Conservation (phyloP, 2,797 vertebrate species). For the Gymnodraco acuticeps region DNA sequence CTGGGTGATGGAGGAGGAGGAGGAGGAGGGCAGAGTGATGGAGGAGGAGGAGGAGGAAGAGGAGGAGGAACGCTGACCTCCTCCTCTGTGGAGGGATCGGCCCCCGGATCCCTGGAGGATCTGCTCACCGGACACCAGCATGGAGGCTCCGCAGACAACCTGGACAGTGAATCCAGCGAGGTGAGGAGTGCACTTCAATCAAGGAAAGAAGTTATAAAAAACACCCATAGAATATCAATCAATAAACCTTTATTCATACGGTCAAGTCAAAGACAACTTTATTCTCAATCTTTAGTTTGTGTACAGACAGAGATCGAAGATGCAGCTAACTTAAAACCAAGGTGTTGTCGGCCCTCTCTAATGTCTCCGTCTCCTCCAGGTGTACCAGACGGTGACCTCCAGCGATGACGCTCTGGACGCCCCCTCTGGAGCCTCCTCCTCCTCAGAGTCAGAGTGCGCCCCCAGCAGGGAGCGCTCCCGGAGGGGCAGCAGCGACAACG, state of each 20-base stretch:
- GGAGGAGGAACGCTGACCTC: slow-evolving; percentile 90
- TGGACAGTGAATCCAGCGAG: slow-evolving; percentile 97
- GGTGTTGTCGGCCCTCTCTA: no score
- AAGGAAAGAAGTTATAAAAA: no score
- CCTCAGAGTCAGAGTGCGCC: slow-evolving; percentile 92
- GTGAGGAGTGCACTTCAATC: no score
- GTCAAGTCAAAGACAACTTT: no score
- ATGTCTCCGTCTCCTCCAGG: slow-evolving; percentile 32
- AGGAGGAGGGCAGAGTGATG: slow-evolving; percentile 86
- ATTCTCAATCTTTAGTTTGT: no score
- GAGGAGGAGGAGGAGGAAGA: slow-evolving; percentile 86
- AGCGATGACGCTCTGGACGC: slow-evolving; percentile 96
- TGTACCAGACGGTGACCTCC: slow-evolving; percentile 95
- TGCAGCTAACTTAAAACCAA: no score
- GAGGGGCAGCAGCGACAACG: slow-evolving; percentile 91
- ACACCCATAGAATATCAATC: no score
- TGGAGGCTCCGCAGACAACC: slow-evolving; percentile 93
- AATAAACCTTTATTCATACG: no score
- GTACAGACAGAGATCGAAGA: no score
- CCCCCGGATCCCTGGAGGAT: slow-evolving; percentile 95
- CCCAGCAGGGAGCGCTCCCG: slow-evolving; percentile 90
- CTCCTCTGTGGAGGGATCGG: slow-evolving; percentile 91
- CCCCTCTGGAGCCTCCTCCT: slow-evolving; percentile 89
- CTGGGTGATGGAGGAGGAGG: slow-evolving; percentile 88
- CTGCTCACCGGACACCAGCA: slow-evolving; percentile 92